These are phyloP conservation scores for Stylophora pistillata DNA, from an alignment of 64 coral and sea anemone species.

Conservation along the genomic window DNA sequence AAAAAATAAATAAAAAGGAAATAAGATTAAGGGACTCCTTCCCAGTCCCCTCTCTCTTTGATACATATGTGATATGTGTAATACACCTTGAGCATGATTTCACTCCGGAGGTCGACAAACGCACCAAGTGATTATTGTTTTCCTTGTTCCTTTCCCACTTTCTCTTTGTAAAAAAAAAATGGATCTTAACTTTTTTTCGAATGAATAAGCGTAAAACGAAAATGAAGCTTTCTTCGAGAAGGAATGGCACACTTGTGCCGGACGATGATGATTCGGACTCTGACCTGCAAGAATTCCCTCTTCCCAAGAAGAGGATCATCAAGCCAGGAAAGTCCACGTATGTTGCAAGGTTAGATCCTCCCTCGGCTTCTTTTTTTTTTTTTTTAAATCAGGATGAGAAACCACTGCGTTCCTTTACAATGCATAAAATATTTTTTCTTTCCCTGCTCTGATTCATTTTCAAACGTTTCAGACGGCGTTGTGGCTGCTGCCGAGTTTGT, in stretches of 20 bases:
- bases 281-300: conserved; percentile 65
- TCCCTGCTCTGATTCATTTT: conserved; percentile 20
- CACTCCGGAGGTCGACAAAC: neutral
- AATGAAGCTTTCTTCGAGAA: conserved; percentile 66
- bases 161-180: neutral
- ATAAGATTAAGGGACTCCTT: neutral
- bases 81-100: neutral
- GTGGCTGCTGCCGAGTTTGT: conserved; percentile 64
- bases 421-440: neutral
- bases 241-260: conserved; percentile 70
- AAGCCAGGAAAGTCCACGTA: conserved; percentile 67
- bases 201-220: conserved; percentile 46
- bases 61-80: neutral
- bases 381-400: neutral
- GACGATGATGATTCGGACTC: conserved; percentile 73
- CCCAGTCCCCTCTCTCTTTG: neutral
- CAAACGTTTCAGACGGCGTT: conserved; percentile 61
- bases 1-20: too few relatives aligned
- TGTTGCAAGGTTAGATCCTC: conserved; percentile 56
- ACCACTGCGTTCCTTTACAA: neutral
- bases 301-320: conserved; percentile 71
- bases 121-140: neutral
- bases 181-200: neutral
- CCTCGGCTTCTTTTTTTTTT: neutral
- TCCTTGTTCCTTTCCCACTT: neutral